Evolutionary conservation across 2,888 invertebrate species (phyloP), one percentile per base, ranked within the genome.

Genomic region (Sphinx pinastri): DNA sequence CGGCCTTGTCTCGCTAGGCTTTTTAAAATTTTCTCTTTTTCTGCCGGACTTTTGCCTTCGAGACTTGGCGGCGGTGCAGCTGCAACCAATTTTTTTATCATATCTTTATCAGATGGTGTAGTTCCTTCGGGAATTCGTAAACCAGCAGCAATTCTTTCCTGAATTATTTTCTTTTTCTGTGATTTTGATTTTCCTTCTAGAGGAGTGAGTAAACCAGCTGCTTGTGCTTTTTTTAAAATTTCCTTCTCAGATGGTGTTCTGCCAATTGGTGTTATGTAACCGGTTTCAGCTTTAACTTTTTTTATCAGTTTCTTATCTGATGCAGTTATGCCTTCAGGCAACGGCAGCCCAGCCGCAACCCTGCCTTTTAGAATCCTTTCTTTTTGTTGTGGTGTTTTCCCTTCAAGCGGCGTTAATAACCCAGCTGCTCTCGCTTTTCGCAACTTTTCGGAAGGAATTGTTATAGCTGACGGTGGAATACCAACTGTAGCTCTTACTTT

Each of bases 81-180:
- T n/a, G 72, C 75, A 10, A 76, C 76, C 31, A 77, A 60, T 68
- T 78, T 78, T 0, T 66, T 63, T 6, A 75, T 70, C 0, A 80
- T 31, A 13, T 70, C 71, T 67, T 70, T 77, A 45, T 81, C 81
- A 8, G 83, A 82, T 47, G 77, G 13, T 6, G 82, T 84, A 70
- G 78, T 74, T 16, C 81, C 83, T 74, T 82, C 79, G 2, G 83
- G 84, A 19, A 85, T 67, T 1, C 79, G 75, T 16, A 83, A n/a
- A 7, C 80, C 82, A 8, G 73, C 68, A 59, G 76, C 79, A 0
- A 78, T 77, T 70, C 77, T 72, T 0, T 73, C 76, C 70, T 70
- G 78, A 8, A 84, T 25, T 52, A 82, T 81, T 71, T 80, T 81
- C 75, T 83, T 82, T 73, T 80, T 80, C 70, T 82, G 74, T 49